Evolutionary conservation across 2,113 vertebrate species (phyloP).

Genomic region (Microcebus griseorufus): DNA sequence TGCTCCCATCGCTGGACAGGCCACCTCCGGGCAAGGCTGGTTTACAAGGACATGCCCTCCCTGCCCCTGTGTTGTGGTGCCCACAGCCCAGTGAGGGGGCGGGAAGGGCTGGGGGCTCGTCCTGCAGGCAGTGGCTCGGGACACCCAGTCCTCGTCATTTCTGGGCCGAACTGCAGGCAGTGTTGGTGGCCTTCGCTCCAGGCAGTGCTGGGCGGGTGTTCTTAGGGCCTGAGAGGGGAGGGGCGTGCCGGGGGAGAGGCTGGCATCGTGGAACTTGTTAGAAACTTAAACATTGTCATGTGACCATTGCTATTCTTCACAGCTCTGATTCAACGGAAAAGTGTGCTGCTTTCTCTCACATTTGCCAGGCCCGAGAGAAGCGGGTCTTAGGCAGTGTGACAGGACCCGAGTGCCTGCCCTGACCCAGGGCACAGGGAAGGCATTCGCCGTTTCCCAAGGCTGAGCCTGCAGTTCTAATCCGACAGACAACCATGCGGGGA

Average conservation of each 20-base stretch:
- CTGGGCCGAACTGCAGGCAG: not conserved
- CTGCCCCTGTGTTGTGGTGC: not conserved
- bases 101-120: not conserved
- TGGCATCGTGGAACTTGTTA: not conserved
- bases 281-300: too few species aligned
- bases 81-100: not conserved
- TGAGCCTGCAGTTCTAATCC: accelerated
- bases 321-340: not conserved
- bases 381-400: accelerated
- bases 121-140: not conserved
- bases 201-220: not conserved
- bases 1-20: not conserved
- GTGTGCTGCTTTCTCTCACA: not conserved
- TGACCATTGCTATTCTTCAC: not conserved
- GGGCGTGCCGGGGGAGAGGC: not conserved
- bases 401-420: not conserved
- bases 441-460: not conserved
- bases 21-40: not conserved
- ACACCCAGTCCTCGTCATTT: not conserved
- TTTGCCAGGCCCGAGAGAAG: not conserved
- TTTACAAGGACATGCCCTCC: not conserved
- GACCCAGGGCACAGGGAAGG: accelerated
- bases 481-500: not conserved
- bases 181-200: not conserved
- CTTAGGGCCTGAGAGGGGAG: not conserved